These are phyloP conservation scores for Steinernema khuongi DNA, from an alignment of 1,140 invertebrate genomes.

Conservation along the genomic window DNA sequence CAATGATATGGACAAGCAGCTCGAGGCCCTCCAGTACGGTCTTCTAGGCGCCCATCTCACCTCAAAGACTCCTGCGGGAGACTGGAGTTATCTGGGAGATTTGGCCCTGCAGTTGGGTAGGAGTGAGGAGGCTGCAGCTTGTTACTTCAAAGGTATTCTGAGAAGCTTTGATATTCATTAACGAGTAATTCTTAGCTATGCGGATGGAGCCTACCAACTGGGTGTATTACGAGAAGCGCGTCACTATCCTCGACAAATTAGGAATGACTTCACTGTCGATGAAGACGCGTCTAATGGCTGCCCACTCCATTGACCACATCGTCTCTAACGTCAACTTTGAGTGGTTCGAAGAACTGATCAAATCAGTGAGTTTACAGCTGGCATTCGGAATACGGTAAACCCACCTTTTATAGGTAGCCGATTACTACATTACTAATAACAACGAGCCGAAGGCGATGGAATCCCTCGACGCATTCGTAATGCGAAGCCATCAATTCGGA, in stretches of 20 bases:
- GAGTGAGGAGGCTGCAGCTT: conserved; percentile 49
- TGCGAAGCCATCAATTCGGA: conserved; percentile 46
- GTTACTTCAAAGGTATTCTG: conserved; percentile 48
- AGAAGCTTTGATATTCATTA: not conserved
- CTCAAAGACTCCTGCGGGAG: conserved; percentile 43
- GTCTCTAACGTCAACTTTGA: conserved; percentile 44
- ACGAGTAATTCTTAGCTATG: conserved; percentile 36
- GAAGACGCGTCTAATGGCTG: conserved; percentile 50
- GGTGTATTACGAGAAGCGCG: conserved; percentile 54
- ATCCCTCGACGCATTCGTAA: conserved; percentile 48
- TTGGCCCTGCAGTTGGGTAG: conserved; percentile 37
- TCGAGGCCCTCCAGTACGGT: conserved; percentile 49
- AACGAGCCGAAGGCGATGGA: conserved; percentile 55
- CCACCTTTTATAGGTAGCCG: conserved; percentile 46
- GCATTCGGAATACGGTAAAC: conserved; percentile 18
- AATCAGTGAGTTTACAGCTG: conserved; percentile 34
- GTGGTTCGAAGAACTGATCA: conserved; percentile 49
- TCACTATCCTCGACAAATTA: conserved; percentile 48
- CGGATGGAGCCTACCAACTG: conserved; percentile 47
- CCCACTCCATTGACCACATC: conserved; percentile 42
- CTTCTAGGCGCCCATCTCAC: conserved; percentile 48
- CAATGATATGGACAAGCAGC: conserved; percentile 34
- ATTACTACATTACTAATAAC: conserved; percentile 50
- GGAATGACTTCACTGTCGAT: conserved; percentile 44
- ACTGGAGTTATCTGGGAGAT: conserved; percentile 53